Conservation (phyloP, 1,140 invertebrate genomes). For the Cardiocondyla obscurior region DNA sequence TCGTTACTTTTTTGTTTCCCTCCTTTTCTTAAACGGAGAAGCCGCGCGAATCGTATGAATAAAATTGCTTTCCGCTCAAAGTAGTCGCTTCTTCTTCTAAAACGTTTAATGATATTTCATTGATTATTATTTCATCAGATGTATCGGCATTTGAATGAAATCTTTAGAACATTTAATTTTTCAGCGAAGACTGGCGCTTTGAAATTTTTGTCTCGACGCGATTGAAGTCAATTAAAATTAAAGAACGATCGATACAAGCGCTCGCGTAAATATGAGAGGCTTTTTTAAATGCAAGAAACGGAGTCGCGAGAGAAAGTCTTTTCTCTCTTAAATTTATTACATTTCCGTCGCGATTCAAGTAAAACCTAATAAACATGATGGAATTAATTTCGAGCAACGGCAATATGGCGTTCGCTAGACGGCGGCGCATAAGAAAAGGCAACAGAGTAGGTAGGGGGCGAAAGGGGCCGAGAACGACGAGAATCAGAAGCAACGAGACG, state of each 20-base stretch:
- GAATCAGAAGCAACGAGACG: constrained; percentile 62
- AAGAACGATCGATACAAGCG: neutral
- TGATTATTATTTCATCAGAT: neutral
- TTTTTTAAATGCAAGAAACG: neutral
- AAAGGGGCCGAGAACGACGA: constrained; percentile 16
- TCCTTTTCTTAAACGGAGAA: neutral
- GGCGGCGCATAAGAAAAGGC: neutral
- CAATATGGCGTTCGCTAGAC: constrained; percentile 14
- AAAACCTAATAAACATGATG: constrained; percentile 26
- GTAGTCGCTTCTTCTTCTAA: neutral
- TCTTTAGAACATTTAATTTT: neutral
- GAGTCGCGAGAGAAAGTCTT: neutral
- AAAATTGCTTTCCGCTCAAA: too few species aligned
- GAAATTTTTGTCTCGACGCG: neutral
- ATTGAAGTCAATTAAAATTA: neutral
- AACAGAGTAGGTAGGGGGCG: neutral
- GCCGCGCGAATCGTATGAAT: constrained; percentile 42
- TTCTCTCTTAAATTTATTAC: constrained; percentile 3
- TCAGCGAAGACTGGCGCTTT: neutral
- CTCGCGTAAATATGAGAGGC: neutral
- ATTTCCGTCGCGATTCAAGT: neutral
- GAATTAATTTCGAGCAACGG: constrained; percentile 39
- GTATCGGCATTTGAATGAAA: neutral
- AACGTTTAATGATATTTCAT: neutral
- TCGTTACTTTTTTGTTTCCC: too few species aligned